Conservation (phyloP, 2,113 vertebrate genomes). For the Daboia siamensis region DNA sequence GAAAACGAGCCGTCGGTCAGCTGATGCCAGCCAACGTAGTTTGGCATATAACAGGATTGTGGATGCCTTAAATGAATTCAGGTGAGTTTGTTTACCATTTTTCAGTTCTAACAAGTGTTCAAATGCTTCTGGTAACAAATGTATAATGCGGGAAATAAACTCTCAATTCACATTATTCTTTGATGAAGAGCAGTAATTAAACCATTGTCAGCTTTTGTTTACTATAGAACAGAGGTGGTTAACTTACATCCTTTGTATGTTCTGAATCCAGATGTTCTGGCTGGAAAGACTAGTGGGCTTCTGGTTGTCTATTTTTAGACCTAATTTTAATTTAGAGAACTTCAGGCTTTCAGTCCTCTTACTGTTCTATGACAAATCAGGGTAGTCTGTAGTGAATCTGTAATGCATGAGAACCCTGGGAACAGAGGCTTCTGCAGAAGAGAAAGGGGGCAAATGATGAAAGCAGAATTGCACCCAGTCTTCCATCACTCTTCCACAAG, state of each 20-base stretch:
- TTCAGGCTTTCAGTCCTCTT: background rate
- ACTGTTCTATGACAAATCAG: background rate
- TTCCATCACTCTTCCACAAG: background rate
- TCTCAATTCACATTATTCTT: conserved; percentile 6
- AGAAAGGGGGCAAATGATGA: background rate
- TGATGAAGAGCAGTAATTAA: background rate
- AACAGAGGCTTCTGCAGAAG: background rate
- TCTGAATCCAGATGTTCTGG: background rate
- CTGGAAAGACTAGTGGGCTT: background rate
- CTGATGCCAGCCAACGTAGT: conserved; percentile 90
- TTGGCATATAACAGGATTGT: conserved; percentile 93
- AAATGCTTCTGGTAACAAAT: background rate
- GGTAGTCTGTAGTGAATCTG: background rate
- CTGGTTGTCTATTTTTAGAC: background rate
- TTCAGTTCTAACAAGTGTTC: background rate
- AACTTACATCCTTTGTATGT: background rate
- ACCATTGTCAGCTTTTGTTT: background rate
- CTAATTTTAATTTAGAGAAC: background rate
- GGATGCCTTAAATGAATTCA: conserved; percentile 97
- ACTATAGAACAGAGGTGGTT: background rate
- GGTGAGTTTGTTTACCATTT: conserved; percentile 68
- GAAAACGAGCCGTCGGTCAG: conserved; percentile 95
- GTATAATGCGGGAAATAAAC: conserved; percentile 21
- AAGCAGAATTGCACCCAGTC: background rate
- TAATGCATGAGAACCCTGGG: background rate